Evolutionary conservation across 1,140 invertebrate species (phyloP), one percentile per base, ranked within the genome.

Genomic region (Drosophila lacteicornis): DNA sequence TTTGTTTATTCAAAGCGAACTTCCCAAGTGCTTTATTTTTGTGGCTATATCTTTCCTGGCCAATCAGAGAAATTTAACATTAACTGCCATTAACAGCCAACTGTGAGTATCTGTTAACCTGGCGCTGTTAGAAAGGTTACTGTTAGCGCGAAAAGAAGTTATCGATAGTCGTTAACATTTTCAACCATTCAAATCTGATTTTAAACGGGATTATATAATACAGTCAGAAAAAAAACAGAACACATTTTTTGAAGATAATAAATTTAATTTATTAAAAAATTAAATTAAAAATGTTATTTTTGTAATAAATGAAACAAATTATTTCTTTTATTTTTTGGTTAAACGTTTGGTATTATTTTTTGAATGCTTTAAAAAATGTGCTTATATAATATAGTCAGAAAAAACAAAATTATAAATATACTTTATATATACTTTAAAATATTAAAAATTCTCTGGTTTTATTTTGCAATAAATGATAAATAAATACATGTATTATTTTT

Each of bases 171-270:
- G 30, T 55, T 45, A 46, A 46, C 47, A 68, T 55, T 68, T 9
- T 9, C n/a, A 36, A 17, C 11, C 19, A 33, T 69, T 70, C 49
- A 55, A 70, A 70, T 70, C 12, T 17, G 30, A 69, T 68, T 70
- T 70, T 70, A 17, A 70, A 70, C 36, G 38, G 43, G 4, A 63
- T 67, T 67, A 67, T 63, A 63, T 67, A 63, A 67, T 46, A 45
- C 22, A 33, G 30, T 60, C 0, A 12, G 4, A 60, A 11, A 60
- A 46, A 46, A 33, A 19, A 13, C 5, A 2, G 47, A 9, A 11
- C 7, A 49, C 4, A 3, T 51, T 1, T 27, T 9, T n/a, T 27
- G 22, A 4, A 17, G 0, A 30, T 30, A 0, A 47, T 11, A 9
- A 1, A 4, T 50, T 50, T 2, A 25, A 25, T 25, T 25, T 4